phyloP scores from a whole-genome alignment of 2,888 invertebrate species.

The Leptopilina myrica region DNA sequence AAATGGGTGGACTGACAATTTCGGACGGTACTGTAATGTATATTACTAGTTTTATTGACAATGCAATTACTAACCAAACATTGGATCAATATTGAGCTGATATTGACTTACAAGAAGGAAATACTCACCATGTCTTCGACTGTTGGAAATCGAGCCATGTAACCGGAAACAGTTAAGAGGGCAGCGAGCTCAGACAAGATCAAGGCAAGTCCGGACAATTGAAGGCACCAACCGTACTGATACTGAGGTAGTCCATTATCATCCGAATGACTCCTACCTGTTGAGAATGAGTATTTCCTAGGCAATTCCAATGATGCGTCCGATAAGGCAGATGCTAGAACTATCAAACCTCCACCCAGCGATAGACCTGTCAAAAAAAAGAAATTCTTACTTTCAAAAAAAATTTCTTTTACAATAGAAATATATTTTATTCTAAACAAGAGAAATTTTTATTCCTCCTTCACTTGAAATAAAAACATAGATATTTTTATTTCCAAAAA shows the following conservation, averaged over 20 bases:
- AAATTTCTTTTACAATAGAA: no score
- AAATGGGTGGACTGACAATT: no score
- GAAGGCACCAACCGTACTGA: constrained; percentile 82
- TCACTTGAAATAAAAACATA: no score
- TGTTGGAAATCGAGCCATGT: constrained; percentile 80
- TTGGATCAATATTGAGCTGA: no score
- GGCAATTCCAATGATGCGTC: constrained; percentile 79
- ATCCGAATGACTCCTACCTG: constrained; percentile 66
- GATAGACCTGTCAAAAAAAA: constrained; percentile 78
- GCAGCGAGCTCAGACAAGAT: constrained; percentile 81
- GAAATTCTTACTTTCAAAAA: neutral
- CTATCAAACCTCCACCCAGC: constrained; percentile 80
- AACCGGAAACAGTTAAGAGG: constrained; percentile 80
- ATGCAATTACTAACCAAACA: no score
- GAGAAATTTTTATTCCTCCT: no score
- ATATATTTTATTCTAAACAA: neutral
- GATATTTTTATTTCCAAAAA: no score
- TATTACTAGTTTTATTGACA: no score
- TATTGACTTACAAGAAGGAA: neutral
- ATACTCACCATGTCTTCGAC: constrained; percentile 80
- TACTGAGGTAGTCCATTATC: constrained; percentile 76
- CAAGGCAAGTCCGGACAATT: constrained; percentile 80
- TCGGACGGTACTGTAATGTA: no score
- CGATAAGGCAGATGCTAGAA: constrained; percentile 80
- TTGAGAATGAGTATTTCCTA: constrained; percentile 68